Evolutionary conservation across 1,140 invertebrate genomes (phyloP), one percentile per base, ranked within the genome.

Genomic region (Drosophila kanapiae): DNA sequence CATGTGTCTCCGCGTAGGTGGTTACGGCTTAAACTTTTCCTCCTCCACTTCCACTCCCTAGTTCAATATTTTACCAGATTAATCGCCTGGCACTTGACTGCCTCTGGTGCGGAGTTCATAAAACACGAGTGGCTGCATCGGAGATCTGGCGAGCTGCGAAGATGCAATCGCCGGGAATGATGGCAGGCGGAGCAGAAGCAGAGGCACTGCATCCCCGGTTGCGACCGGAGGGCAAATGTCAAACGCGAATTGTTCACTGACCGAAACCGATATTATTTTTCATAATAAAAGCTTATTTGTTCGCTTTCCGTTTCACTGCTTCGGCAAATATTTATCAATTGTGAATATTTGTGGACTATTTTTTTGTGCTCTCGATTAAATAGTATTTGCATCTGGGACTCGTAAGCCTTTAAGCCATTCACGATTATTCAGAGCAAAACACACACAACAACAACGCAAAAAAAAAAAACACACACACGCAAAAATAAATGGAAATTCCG

Each of bases 21-120:
- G 29, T 45, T 45, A 65, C 47, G 31, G 14, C 18, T 13, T 18
- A 43, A 69, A 71, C 35, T 40, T n/a, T 13, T 43, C 51, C 53
- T 0, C 3, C 51, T 23, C n/a, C 42, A 65, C 35, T 45, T 27
- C 11, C 13, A 62, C 51, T 82, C 59, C 16, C 40, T n/a, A 58
- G 47, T 65, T 53, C 57, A 72, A 65, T 83, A 82, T 71, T 57
- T 77, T 65, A 48, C 57, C 54, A 68, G 71, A 88, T 88, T 87
- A 87, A 87, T 88, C 77, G 80, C 37, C 77, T 90, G 84, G 51
- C 85, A 87, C 85, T 84, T 67, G 84, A 65, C 45, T 90, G 77
- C 65, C 61, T 80, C 38, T 31, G 23, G 23, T 40, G 31, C 37
- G 48, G n/a, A 53, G 74, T 27, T 54, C 68, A 88, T 87, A 70